Base-by-base conservation (phyloP, 2,113 vertebrate species). In the Mellivora capensis region DNA sequence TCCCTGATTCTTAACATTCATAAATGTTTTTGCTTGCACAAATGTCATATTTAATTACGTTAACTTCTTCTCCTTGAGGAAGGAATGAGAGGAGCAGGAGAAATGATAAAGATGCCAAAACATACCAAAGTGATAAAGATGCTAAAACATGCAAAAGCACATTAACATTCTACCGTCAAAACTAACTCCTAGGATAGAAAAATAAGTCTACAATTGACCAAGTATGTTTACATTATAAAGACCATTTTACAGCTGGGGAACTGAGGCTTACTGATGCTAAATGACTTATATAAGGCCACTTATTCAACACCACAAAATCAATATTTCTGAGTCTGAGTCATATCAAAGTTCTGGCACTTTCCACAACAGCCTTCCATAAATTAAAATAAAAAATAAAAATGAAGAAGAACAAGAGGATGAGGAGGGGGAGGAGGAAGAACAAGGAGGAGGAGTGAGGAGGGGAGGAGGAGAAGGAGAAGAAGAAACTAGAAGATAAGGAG, bases 211-310 rank as follows among this genome's bases (percentile, higher is more conserved):
- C 20, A 23, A 95, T 64, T 42, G 10, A 74, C 14, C 54, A 87
- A 10, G 20, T 69, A 86, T 61, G n/a, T 80, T 39, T 42, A 95
- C 49, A 87, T 47, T 93, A 34, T 25, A 69, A 23, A 69, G 21
- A 74, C 7, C 7, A 25, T 29, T 88, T 52, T 94, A 92, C 44
- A 84, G 7, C 20, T 90, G 57, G 34, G 29, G 21, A 96, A 95
- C 49, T 80, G 83, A 96, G 23, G 80, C 62, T 87, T n/a, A 67
- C 39, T 17, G 59, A 71, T 52, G 92, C 25, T 47, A 96, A 86
- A 81, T 72, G 61, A 94, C 64, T 86, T 94, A 44, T 52, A 49
- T 95, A 97, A 97, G 94, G 96, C 59, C 93, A 96, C 93, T 96
- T 96, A 49, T n/a, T 79, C 39, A 92, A 96, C 6, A 93, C 1